phyloP scores from a whole-genome alignment of 1,140 invertebrate genomes.

The Aphis craccivora region DNA sequence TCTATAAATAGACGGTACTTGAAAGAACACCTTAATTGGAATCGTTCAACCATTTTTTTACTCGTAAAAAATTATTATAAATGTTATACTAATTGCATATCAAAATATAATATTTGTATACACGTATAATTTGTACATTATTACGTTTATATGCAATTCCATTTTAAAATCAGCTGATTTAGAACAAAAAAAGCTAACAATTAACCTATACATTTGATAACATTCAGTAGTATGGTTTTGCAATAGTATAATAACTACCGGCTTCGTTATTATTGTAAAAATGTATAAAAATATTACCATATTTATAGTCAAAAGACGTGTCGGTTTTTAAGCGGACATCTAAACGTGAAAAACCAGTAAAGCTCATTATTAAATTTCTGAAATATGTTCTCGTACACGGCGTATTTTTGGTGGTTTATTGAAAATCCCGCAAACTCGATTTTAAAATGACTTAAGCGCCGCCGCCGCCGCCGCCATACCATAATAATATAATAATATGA shows the following conservation, averaged over 20 bases:
- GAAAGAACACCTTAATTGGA: not conserved
- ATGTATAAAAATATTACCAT: not conserved
- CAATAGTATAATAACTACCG: not conserved
- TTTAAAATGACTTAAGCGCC: not conserved
- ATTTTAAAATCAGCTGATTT: not conserved
- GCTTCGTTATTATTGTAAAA: not conserved
- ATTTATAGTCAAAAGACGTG: not conserved
- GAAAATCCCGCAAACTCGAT: not conserved
- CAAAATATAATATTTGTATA: not conserved
- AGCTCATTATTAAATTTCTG: not conserved
- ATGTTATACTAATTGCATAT: not conserved
- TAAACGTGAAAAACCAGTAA: not conserved
- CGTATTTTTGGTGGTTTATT: not conserved
- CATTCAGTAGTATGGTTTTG: too few species aligned
- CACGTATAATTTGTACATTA: not conserved
- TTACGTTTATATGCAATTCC: not conserved
- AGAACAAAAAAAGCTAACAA: not conserved
- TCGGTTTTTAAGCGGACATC: not conserved
- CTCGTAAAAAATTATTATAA: not conserved
- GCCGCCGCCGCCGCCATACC: not conserved
- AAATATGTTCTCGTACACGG: not conserved
- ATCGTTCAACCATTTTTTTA: not conserved
- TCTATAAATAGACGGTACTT: not conserved
- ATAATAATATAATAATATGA: not conserved
- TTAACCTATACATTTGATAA: too few species aligned